These are phyloP conservation scores for Holothuria glaberrima DNA, from an alignment of 35 echinoderm and acorn worm species.

Conservation along the genomic window DNA sequence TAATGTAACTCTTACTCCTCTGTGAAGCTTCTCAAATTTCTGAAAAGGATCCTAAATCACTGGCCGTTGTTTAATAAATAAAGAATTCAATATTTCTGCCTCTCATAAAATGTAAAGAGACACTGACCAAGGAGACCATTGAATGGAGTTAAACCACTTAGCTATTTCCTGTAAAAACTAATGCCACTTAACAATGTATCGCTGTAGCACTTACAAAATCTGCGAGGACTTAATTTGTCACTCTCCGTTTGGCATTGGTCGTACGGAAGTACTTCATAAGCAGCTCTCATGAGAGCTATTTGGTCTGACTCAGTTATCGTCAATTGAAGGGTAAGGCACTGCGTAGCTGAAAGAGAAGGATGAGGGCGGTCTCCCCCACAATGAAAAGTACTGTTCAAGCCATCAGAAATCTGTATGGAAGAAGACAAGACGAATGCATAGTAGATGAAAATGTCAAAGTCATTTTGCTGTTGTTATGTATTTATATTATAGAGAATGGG, in stretches of 20 bases:
- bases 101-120: no score
- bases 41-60: no score
- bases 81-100: no score
- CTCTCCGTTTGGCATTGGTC: slow-evolving; percentile 7
- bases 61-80: no score
- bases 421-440: no score
- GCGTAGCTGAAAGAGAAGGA: slow-evolving; percentile 20
- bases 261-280: slow-evolving; percentile 18
- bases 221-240: slow-evolving; percentile 11
- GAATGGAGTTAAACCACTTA: neutral
- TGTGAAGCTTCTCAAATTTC: no score
- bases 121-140: no score
- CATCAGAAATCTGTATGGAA: slow-evolving; percentile 1
- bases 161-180: slow-evolving; percentile 4
- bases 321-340: slow-evolving; percentile 43
- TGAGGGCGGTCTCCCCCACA: slow-evolving; percentile 28
- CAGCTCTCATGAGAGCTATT: slow-evolving; percentile 46
- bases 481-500: no score
- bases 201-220: slow-evolving; percentile 20
- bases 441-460: no score
- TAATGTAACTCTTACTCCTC: no score
- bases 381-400: slow-evolving; percentile 35
- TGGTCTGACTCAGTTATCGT: neutral
- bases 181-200: slow-evolving; percentile 1
- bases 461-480: no score